A percentile compares a stretch with the other conserved stretches of the same genome.
phyloP scores from a whole-genome alignment of 2,797 vertebrate species.

The Mormyrus proboscirostris region DNA sequence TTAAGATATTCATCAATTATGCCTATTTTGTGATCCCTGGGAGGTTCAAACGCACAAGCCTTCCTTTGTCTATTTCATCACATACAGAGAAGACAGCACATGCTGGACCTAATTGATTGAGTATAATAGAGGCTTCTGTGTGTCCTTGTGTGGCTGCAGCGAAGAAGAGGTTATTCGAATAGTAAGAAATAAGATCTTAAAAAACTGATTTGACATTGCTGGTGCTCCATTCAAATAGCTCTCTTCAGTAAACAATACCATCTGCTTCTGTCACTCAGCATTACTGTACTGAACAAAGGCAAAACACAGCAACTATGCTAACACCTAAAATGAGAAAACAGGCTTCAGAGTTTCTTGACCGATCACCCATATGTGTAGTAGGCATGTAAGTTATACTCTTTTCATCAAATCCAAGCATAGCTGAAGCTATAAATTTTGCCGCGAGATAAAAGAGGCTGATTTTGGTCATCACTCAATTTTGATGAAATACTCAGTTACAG shows the following conservation, averaged over 20 bases:
- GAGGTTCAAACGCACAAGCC: slow-evolving; percentile 36
- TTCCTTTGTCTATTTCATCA: slow-evolving; percentile 41
- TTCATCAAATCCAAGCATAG: background rate
- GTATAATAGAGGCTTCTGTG: slow-evolving; percentile 29
- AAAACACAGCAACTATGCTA: background rate
- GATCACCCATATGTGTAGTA: background rate
- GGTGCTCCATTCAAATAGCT: background rate
- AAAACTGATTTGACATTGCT: background rate
- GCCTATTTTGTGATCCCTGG: slow-evolving; percentile 43
- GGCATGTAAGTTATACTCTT: background rate
- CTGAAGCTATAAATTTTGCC: background rate
- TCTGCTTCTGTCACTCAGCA: background rate
- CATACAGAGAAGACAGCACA: slow-evolving; percentile 30
- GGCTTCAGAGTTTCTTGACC: background rate
- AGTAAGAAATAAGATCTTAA: background rate
- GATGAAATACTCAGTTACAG: background rate
- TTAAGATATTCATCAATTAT: slow-evolving; percentile 56
- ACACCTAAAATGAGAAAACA: background rate
- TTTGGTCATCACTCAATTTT: background rate
- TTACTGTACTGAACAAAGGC: background rate
- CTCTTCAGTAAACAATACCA: background rate
- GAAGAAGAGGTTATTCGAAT: background rate
- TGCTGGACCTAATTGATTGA: slow-evolving; percentile 39
- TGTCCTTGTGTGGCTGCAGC: background rate
- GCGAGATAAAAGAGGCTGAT: background rate